These are phyloP conservation scores for Arrhopalites spinosus DNA, from an alignment of 2,888 invertebrate genomes.

Conservation along the genomic window DNA sequence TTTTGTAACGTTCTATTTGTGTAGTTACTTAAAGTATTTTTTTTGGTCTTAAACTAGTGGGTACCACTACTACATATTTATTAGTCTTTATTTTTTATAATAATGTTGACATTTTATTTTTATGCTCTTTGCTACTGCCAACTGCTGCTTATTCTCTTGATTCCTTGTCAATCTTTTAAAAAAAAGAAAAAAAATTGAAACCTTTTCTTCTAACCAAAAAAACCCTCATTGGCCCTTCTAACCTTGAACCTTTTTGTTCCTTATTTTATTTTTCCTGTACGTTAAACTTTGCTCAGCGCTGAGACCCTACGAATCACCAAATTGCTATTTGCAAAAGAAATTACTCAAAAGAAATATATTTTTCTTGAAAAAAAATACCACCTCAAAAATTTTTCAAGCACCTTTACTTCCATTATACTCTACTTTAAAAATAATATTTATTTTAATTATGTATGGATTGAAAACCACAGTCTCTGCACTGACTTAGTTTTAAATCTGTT, in stretches of 20 bases:
- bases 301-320: slow-evolving; percentile 20
- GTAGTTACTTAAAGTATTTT: too few species aligned
- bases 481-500: too few species aligned
- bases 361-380: too few species aligned
- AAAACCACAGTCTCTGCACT: too few species aligned
- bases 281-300: slow-evolving; percentile 37
- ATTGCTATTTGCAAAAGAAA: neutral
- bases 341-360: too few species aligned
- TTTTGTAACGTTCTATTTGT: neutral
- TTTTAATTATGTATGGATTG: too few species aligned
- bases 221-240: neutral
- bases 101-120: too few species aligned
- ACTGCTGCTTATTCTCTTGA: neutral
- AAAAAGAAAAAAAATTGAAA: neutral
- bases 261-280: neutral
- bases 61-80: neutral
- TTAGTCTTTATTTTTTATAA: neutral
- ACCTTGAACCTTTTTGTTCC: neutral
- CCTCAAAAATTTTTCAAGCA: too few species aligned
- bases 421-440: too few species aligned
- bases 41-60: too few species aligned
- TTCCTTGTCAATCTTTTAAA: neutral
- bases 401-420: too few species aligned
- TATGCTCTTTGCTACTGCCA: neutral
- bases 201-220: neutral